Percentiles rank a stretch among this genome's conserved stretches.
Evolutionary conservation across 2,888 invertebrate genomes (phyloP).

Genomic region (Acronicta alni): DNA sequence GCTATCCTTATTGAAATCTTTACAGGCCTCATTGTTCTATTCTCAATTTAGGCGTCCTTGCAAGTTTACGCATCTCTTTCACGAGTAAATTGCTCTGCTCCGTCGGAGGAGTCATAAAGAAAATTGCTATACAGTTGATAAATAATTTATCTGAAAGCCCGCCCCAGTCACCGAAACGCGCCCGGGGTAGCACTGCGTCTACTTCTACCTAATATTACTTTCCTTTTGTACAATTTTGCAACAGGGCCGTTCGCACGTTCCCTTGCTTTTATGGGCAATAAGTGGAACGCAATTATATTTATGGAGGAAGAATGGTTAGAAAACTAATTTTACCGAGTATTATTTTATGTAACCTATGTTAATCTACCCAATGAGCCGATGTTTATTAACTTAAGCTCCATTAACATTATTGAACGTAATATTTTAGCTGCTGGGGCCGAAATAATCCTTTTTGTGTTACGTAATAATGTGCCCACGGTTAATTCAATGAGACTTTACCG

Average conservation of each 20-base stretch:
- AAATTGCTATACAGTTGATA: conserved; percentile 90
- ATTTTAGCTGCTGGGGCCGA: conserved; percentile 9
- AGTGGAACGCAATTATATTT: conserved; percentile 89
- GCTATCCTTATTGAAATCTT: conserved; percentile 82
- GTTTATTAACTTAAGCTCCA: conserved; percentile 47
- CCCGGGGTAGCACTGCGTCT: conserved; percentile 79
- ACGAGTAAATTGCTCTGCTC: conserved; percentile 87
- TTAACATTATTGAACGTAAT: conserved; percentile 32
- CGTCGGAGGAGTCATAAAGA: conserved; percentile 89
- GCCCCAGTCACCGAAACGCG: conserved; percentile 88
- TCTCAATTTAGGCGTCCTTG: conserved; percentile 86
- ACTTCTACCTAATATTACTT: conserved; percentile 88
- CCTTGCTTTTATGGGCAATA: conserved; percentile 89
- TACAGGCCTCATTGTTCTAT: conserved; percentile 81
- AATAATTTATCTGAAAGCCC: conserved; percentile 89
- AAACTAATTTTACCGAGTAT: conserved; percentile 86
- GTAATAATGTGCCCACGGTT: conserved; percentile 7
- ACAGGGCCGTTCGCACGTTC: conserved; percentile 88
- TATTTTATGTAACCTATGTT: conserved; percentile 68
- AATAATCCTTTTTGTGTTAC: conserved; percentile 10
- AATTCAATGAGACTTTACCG: conserved; percentile 29
- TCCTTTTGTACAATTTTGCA: conserved; percentile 89
- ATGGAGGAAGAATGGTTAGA: conserved; percentile 85
- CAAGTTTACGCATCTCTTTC: conserved; percentile 89
- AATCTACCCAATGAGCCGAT: conserved; percentile 42